Evolutionary conservation across 2,888 invertebrate genomes (phyloP).

Genomic region (Campaea margaritaria): DNA sequence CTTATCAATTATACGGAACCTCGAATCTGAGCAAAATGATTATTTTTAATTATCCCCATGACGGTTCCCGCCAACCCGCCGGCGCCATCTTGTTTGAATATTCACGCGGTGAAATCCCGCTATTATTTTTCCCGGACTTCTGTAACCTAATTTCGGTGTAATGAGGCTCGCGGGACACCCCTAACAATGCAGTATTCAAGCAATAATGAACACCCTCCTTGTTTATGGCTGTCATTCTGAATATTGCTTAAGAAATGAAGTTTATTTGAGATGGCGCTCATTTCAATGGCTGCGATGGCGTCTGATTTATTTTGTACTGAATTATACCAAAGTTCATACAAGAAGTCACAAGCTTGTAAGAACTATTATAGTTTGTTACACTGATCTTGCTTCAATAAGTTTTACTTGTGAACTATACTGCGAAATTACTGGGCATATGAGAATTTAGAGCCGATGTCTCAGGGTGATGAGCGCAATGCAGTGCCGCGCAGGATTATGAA

Average conservation of each 20-base stretch:
- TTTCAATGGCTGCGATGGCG: constrained; percentile 47
- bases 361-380: too few species aligned
- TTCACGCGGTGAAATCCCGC: constrained; percentile 65
- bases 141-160: constrained; percentile 72
- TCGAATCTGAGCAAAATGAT: constrained; percentile 58
- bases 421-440: too few species aligned
- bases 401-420: too few species aligned
- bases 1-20: constrained; percentile 26
- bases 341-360: too few species aligned
- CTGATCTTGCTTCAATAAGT: too few species aligned
- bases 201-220: constrained; percentile 59
- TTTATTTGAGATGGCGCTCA: constrained; percentile 36
- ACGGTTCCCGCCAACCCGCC: constrained; percentile 38
- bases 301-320: background rate
- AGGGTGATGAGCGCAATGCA: too few species aligned
- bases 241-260: constrained; percentile 22
- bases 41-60: constrained; percentile 72
- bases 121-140: constrained; percentile 70
- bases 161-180: constrained; percentile 65
- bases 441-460: too few species aligned
- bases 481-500: too few species aligned
- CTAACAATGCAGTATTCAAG: constrained; percentile 54
- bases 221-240: constrained; percentile 45
- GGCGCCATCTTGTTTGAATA: constrained; percentile 60
- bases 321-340: too few species aligned